phyloP scores from a whole-genome alignment of 2,113 vertebrate genomes.

The Entomyzon cyanotis region DNA sequence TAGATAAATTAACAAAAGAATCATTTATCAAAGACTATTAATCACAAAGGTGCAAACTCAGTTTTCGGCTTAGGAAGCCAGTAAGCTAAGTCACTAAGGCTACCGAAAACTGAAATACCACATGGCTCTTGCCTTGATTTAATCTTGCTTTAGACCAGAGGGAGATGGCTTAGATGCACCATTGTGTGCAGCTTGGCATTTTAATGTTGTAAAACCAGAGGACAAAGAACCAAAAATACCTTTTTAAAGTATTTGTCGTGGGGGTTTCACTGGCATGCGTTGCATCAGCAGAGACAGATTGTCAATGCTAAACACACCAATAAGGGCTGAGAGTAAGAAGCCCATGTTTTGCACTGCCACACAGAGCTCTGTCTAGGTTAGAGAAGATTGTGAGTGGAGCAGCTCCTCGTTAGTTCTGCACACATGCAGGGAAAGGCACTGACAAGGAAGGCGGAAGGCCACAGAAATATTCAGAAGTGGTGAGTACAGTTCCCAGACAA shows the following conservation, averaged over 20 bases:
- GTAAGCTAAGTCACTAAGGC: background rate
- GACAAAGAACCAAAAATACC: background rate
- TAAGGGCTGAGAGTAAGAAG: background rate
- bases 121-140: background rate
- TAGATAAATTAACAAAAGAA: background rate
- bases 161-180: background rate
- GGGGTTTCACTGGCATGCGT: background rate
- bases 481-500: background rate
- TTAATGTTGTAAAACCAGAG: background rate
- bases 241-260: background rate
- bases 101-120: background rate
- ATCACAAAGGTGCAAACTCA: background rate
- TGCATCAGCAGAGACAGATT: background rate
- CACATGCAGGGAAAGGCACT: background rate
- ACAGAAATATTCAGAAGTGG: background rate
- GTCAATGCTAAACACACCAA: fast-evolving
- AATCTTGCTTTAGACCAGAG: background rate
- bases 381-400: background rate
- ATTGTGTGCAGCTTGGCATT: background rate
- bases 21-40: background rate
- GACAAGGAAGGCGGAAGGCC: background rate
- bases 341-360: background rate
- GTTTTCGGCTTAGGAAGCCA: background rate
- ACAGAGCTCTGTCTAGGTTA: background rate
- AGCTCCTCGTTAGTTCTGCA: background rate